These are phyloP conservation scores for Climacteris rufus DNA, from an alignment of 2,113 vertebrate species.

Conservation along the genomic window DNA sequence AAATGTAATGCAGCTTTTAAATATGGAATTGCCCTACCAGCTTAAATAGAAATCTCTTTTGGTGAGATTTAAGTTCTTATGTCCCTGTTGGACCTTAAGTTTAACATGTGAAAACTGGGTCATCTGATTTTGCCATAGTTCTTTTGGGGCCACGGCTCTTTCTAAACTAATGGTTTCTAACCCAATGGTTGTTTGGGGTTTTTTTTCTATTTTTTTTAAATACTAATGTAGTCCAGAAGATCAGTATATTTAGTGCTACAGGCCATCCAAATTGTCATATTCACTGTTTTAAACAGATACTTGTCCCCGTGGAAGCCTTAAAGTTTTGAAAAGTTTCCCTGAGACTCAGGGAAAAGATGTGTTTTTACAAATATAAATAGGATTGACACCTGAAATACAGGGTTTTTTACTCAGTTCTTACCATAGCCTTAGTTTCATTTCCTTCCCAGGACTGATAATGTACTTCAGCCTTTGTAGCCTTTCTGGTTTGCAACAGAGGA, in stretches of 20 bases:
- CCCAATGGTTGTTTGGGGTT: rapidly evolving
- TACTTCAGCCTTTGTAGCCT: background rate
- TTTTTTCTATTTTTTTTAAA: background rate
- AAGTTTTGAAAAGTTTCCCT: background rate
- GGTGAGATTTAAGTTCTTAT: background rate
- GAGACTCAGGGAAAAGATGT: background rate
- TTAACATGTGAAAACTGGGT: background rate
- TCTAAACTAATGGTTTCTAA: background rate
- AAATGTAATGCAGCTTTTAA: background rate
- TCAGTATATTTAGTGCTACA: background rate
- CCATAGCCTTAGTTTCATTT: background rate
- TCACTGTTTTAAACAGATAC: background rate
- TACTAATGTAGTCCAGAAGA: background rate
- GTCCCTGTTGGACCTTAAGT: background rate
- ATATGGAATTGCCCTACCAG: background rate
- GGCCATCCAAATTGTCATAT: background rate
- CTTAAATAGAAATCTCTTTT: background rate
- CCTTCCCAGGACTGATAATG: background rate
- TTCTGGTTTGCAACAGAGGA: background rate
- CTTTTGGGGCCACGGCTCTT: background rate
- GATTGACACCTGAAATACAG: background rate
- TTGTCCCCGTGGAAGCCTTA: background rate
- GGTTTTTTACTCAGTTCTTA: background rate
- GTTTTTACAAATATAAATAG: background rate
- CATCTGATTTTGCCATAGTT: background rate